Evolutionary conservation across 2,113 vertebrate genomes (phyloP).

Genomic region (Pangasianodon hypophthalmus): DNA sequence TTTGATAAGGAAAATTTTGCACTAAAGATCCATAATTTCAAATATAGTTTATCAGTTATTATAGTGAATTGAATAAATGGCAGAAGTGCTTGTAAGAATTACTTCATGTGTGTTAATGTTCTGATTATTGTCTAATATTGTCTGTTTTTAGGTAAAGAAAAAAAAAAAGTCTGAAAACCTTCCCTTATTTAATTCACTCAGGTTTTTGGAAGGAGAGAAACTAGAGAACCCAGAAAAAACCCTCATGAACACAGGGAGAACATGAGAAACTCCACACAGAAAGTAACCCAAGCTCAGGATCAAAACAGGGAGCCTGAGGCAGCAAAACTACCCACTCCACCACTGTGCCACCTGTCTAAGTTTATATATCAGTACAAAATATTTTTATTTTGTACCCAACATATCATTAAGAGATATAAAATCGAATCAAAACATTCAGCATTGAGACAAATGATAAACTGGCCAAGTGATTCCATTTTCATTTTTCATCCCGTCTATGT

Average conservation of each 20-base stretch:
- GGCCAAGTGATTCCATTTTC: neutral
- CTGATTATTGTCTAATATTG: neutral
- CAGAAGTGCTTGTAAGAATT: neutral
- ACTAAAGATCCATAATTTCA: neutral
- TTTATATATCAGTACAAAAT: neutral
- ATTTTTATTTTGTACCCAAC: neutral
- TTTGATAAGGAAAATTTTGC: neutral
- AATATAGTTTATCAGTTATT: neutral
- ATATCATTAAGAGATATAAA: neutral
- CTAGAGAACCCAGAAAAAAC: neutral
- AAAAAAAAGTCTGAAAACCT: neutral
- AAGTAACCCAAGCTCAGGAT: neutral
- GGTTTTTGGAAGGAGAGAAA: neutral
- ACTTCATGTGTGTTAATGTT: neutral
- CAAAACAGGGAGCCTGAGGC: neutral
- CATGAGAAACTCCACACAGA: neutral
- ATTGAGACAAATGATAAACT: neutral
- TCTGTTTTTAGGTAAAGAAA: neutral
- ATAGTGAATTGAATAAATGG: neutral
- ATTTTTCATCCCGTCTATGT: neutral
- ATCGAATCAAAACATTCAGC: neutral
- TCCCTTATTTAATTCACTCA: neutral
- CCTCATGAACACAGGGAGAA: neutral
- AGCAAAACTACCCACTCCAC: neutral
- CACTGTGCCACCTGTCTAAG: neutral